Conservation (phyloP, 2,113 vertebrate species). For the rabbit (Oryctolagus cuniculus) region DNA sequence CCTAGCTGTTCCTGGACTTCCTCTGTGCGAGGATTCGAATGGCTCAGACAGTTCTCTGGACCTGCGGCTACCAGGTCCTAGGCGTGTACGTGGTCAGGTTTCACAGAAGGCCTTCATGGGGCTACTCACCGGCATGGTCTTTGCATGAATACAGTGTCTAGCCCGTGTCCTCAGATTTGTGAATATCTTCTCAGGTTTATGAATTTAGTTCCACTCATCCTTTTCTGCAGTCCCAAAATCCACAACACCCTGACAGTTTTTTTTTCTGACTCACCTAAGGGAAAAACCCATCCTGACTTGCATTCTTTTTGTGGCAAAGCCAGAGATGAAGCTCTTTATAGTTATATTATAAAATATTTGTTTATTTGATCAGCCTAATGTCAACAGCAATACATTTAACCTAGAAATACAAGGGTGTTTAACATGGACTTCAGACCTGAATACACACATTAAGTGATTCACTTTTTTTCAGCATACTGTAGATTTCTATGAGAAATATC, state of each 20-base stretch:
- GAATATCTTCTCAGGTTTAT: not conserved
- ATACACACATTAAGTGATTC: not conserved
- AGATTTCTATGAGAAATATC: constrained; percentile 1
- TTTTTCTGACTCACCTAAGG: not conserved
- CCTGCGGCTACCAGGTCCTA: not conserved
- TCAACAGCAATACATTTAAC: not conserved
- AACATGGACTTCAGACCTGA: not conserved
- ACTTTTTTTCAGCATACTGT: not conserved
- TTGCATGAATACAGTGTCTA: constrained; percentile 14
- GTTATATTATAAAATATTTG: not conserved
- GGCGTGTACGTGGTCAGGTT: not conserved
- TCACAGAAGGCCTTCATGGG: not conserved
- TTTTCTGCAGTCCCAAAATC: constrained; percentile 39
- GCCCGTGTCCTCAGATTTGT: not conserved
- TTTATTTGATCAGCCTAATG: not conserved
- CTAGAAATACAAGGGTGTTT: not conserved
- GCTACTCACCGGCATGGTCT: not conserved
- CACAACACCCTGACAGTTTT: not conserved
- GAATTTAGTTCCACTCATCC: not conserved
- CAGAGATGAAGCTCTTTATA: not conserved
- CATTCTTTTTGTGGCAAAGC: not conserved
- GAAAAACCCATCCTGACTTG: not conserved
- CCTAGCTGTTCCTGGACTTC: not conserved
- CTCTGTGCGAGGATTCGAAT: not conserved
- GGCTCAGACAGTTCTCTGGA: not conserved